These are phyloP conservation scores for Nephrotoma guestfalica DNA, from an alignment of 2,888 invertebrate genomes.

Conservation along the genomic window DNA sequence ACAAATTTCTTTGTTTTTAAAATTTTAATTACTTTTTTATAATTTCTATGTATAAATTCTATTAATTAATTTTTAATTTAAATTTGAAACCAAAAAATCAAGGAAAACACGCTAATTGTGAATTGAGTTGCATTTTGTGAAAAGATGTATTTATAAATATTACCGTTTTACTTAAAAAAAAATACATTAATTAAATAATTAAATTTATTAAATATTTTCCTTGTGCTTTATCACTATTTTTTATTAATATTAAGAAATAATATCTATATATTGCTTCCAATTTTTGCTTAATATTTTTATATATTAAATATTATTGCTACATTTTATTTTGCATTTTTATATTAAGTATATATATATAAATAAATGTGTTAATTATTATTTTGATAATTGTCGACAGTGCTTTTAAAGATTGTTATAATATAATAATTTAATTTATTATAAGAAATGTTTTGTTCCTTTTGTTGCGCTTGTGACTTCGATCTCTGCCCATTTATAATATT, in stretches of 20 bases:
- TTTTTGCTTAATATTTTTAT: not conserved
- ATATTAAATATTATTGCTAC: not conserved
- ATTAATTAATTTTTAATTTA: not conserved
- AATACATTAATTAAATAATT: not conserved
- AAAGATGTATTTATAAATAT: not conserved
- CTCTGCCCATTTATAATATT: slow-evolving; percentile 1
- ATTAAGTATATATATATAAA: not conserved
- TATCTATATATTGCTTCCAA: not conserved
- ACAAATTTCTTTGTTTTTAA: not conserved
- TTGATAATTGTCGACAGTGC: slow-evolving; percentile 3
- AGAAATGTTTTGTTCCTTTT: not conserved
- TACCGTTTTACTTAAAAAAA: not conserved
- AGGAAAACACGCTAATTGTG: not conserved
- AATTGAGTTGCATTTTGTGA: not conserved
- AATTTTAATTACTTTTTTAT: not conserved
- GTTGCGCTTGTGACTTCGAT: slow-evolving; percentile 6
- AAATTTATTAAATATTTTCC: not conserved
- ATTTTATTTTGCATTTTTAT: not conserved
- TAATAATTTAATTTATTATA: not conserved
- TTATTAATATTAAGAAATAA: not conserved
- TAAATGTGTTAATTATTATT: not conserved
- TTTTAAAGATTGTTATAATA: not conserved
- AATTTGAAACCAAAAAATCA: not conserved
- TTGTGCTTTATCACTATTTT: not conserved
- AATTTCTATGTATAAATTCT: not conserved